Conservation (phyloP, 2,888 invertebrate species). For the Pardosa pseudoannulata region DNA sequence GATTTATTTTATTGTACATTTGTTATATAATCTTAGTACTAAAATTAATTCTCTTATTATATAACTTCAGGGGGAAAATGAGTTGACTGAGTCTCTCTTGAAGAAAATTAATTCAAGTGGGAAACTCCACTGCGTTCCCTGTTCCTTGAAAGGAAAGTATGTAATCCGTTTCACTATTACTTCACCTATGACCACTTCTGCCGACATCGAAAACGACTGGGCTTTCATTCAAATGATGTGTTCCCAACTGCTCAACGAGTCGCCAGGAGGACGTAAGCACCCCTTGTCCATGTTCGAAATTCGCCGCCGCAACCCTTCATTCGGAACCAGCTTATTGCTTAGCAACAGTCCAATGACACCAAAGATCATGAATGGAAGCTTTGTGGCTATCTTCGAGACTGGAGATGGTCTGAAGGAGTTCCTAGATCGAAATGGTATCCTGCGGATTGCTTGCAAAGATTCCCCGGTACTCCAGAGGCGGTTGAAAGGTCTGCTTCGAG, state of each 20-base stretch:
- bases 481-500: slow-evolving; percentile 91
- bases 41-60: too few relatives aligned
- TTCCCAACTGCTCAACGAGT: slow-evolving; percentile 80
- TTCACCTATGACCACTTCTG: slow-evolving; percentile 85
- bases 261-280: slow-evolving; percentile 80
- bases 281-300: slow-evolving; percentile 82
- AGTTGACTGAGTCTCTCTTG: slow-evolving; percentile 88
- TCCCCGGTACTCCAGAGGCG: slow-evolving; percentile 90
- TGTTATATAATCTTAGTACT: too few relatives aligned
- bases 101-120: slow-evolving; percentile 92
- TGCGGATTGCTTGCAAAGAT: slow-evolving; percentile 85
- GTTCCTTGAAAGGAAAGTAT: slow-evolving; percentile 87
- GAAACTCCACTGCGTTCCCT: slow-evolving; percentile 94
- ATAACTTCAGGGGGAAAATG: slow-evolving; percentile 86
- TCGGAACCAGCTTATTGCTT: slow-evolving; percentile 93
- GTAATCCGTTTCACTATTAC: slow-evolving; percentile 96
- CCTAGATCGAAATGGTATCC: slow-evolving; percentile 83
- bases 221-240: slow-evolving; percentile 78
- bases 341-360: slow-evolving; percentile 98
- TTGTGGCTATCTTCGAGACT: slow-evolving; percentile 92
- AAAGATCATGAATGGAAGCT: slow-evolving; percentile 94
- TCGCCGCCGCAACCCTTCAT: slow-evolving; percentile 88
- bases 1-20: too few relatives aligned
- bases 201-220: slow-evolving; percentile 87
- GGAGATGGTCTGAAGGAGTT: slow-evolving; percentile 82